A percentile compares a stretch with the other conserved stretches of the same genome.
These are phyloP conservation scores for Nomada goodeniana DNA, from an alignment of 2,888 invertebrate species.

Conservation along the genomic window DNA sequence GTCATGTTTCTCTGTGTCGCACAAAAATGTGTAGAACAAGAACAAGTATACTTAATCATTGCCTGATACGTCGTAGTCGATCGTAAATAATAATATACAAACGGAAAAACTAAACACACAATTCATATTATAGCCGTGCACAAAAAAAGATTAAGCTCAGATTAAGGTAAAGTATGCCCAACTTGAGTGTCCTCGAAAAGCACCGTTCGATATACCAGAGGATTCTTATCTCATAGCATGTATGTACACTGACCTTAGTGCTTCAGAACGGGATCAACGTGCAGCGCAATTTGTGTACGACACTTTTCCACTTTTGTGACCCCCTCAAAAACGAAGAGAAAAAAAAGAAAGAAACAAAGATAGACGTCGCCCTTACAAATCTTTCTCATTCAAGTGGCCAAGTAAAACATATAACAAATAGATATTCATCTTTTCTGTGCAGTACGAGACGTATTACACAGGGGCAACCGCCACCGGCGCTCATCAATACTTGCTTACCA, in stretches of 20 bases:
- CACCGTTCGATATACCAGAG: not conserved
- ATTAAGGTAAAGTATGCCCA: conserved; percentile 30
- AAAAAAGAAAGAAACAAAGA: conserved; percentile 2
- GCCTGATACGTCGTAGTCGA: not conserved
- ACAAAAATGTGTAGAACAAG: not conserved
- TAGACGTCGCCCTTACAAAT: not conserved
- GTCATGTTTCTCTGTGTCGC: not conserved
- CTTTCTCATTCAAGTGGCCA: not conserved
- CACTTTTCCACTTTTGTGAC: not conserved
- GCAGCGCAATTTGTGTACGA: not conserved
- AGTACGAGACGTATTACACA: conserved; percentile 83
- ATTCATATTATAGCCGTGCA: conserved; percentile 12
- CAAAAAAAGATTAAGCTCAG: not conserved
- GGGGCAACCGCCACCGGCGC: conserved; percentile 82
- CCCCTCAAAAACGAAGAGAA: no score
- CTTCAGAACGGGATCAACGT: conserved; percentile 11
- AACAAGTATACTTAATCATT: not conserved
- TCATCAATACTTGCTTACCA: conserved; percentile 84
- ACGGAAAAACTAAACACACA: not conserved
- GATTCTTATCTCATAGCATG: conserved; percentile 33
- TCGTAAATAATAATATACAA: not conserved
- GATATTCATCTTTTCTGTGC: conserved; percentile 58
- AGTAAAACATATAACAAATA: not conserved
- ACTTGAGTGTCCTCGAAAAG: not conserved
- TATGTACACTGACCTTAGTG: conserved; percentile 49